Base-by-base conservation (phyloP, 2,888 invertebrate species). In the Thera obeliscata region DNA sequence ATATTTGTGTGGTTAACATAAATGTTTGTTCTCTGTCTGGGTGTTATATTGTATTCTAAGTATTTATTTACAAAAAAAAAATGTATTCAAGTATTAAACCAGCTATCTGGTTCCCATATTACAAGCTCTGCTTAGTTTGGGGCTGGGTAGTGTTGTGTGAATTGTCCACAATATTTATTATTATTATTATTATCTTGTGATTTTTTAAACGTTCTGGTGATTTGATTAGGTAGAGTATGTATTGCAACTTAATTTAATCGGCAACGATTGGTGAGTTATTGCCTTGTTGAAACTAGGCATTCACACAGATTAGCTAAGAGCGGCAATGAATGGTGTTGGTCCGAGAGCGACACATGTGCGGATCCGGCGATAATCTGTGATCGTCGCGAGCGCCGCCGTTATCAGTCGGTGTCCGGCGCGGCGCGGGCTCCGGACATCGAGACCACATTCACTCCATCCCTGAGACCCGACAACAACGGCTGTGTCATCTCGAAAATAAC, bases 351-450 rank as follows among this genome's bases (percentile, higher is more conserved):
- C 74, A 75, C 72, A 76, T 74, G 72, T 72, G 79, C 78, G 82
- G 86, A 85, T 86, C 83, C 83, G 77, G 79, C 84, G 90, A 88
- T 92, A 88, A 91, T 91, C 91, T 84, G 71, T 80, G 88, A 89
- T 91, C 87, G 85, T 38, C 64, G 75, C 67, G 59, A 69, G 71
- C 69, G 70, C 66, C 66, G 66, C 71, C 78, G 87, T 89, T 93
- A 93, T 93, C 93, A 83, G 2, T 46, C 43, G 9, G 43, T 46
- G 43, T 46, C 43, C 43, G 43, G 43, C 43, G 43, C 43, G 38
- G 38, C 38, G 38, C 90, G 88, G 86, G 83, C 78, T 75, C 76
- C 80, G 80, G 83, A 76, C 79, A 78, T 75, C 77, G 74, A 78
- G 80, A 75, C 77, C 77, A 77, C 79, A 72, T 76, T 86, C 90